These are phyloP conservation scores for Cryptotermes secundus DNA, from an alignment of 1,140 invertebrate genomes.

Conservation along the genomic window DNA sequence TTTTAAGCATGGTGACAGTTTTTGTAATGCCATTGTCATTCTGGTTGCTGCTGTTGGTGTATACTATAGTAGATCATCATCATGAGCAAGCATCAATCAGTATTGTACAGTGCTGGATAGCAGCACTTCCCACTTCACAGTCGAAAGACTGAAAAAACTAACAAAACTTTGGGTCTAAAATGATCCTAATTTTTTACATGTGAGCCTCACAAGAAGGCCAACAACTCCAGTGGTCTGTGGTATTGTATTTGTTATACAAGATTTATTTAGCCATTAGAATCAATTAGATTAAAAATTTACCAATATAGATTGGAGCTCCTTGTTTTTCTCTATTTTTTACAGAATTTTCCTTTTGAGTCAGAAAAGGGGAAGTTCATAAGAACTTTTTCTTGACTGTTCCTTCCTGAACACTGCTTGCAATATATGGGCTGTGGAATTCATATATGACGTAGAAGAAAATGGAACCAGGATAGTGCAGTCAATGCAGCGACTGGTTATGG, in stretches of 20 bases:
- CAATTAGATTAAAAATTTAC: slow-evolving; percentile 3
- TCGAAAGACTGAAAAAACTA: background rate
- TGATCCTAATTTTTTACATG: slow-evolving; percentile 2
- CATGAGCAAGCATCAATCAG: background rate
- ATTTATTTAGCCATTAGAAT: slow-evolving; percentile 12
- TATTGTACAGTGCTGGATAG: background rate
- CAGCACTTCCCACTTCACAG: background rate
- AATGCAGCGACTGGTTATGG: too few relatives aligned
- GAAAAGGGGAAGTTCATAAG: background rate
- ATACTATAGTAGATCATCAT: background rate
- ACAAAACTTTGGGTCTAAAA: background rate
- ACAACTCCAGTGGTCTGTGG: slow-evolving; percentile 2
- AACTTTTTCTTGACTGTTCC: background rate
- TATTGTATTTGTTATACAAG: slow-evolving; percentile 16
- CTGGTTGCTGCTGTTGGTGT: background rate
- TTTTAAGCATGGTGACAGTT: background rate
- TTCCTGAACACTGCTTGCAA: background rate
- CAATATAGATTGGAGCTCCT: background rate
- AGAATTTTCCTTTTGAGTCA: background rate
- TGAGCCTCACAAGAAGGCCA: background rate
- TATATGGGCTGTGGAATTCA: background rate
- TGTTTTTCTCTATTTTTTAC: background rate
- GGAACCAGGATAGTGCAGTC: too few relatives aligned
- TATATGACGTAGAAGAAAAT: too few relatives aligned
- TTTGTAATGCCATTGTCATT: background rate